These are phyloP conservation scores for Drosophila meridionalis DNA, from an alignment of 2,888 invertebrate species.

Conservation along the genomic window DNA sequence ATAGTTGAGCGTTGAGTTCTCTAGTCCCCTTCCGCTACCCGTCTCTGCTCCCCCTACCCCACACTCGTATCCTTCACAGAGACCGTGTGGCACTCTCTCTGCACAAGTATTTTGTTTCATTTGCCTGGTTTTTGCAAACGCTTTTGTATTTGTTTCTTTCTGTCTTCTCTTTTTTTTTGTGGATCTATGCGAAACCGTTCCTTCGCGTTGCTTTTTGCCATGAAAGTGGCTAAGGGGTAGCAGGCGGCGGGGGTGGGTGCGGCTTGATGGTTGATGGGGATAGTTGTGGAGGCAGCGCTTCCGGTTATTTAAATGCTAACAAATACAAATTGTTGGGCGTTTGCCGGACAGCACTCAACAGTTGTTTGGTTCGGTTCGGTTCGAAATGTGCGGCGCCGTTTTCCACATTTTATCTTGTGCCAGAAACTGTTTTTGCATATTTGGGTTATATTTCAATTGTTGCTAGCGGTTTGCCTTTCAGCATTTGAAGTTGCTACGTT, in stretches of 20 bases:
- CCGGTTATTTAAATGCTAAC: slow-evolving; percentile 80
- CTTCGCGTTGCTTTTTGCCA: slow-evolving; percentile 36
- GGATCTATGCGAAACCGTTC: slow-evolving; percentile 45
- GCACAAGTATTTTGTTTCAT: slow-evolving; percentile 44
- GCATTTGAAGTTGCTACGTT: not conserved
- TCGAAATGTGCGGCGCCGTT: slow-evolving; percentile 28
- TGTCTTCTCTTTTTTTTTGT: slow-evolving; percentile 1
- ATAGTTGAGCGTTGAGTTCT: slow-evolving; percentile 58
- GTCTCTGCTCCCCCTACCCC: not conserved
- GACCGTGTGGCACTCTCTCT: slow-evolving; percentile 21
- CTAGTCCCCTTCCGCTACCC: not conserved
- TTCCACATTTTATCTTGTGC: slow-evolving; percentile 43
- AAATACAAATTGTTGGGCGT: slow-evolving; percentile 73
- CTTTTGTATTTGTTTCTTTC: slow-evolving; percentile 41
- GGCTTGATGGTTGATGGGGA: not conserved
- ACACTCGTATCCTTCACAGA: not conserved
- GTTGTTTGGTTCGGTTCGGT: slow-evolving; percentile 61
- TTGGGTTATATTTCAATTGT: slow-evolving; percentile 62
- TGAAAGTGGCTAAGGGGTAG: not conserved
- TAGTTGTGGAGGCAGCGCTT: slow-evolving; percentile 46
- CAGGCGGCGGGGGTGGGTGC: too few species aligned
- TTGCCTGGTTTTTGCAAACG: slow-evolving; percentile 37
- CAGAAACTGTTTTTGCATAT: slow-evolving; percentile 52
- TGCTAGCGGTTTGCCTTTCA: slow-evolving; percentile 7
- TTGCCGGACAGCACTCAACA: slow-evolving; percentile 73